Base-by-base conservation (phyloP, 2,797 vertebrate species). In the Centroberyx gerrardi region DNA sequence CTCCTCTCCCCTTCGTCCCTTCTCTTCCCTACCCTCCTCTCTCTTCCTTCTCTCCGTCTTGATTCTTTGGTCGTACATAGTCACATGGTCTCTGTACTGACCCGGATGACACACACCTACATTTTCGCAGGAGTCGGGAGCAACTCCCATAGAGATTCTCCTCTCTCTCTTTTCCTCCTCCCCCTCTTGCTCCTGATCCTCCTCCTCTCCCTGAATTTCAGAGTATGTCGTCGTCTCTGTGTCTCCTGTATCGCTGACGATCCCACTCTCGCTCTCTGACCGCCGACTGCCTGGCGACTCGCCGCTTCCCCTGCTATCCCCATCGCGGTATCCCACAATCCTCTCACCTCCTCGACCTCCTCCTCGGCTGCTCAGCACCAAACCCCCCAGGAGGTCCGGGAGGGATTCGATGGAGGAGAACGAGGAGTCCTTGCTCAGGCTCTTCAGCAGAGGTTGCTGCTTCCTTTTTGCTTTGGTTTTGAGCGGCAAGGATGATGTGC, bases 251-350 rank as follows among this genome's bases (percentile, higher is more conserved):
- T 97, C 98, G 69, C 96, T 98, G 42, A 97, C 96, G 6, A 98
- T 98, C 42, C 97, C 97, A 67, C 97, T 99, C 90, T 99, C 97
- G 33, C 96, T 96, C 83, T 97, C 97, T 0, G 97, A 98, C 78
- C 93, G 94, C 17, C 94, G 95, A 71, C 90, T 84, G 91, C 93
- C 62, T 1, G 51, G 69, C 0, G 92, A 88, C 49, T 95, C 95
- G 33, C 91, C 94, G 1, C 87, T 92, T 48, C 53, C 70, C 40
- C 90, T 85, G 55, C 80, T 96, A 0, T 81, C 85, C 3, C 15
- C 18, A 0, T 68, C 77, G 0, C 1, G 56, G 18, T 15, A 18
- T n/a, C 59, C 72, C 1, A 3, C 0, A 0, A 3, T 38, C 31
- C 22, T n/a, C 1, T 74, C 52, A 15, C 27, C 53, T 5, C 36